Evolutionary conservation across 2,888 invertebrate species (phyloP), one percentile per base, ranked within the genome.

Genomic region (Anoncus sp.): DNA sequence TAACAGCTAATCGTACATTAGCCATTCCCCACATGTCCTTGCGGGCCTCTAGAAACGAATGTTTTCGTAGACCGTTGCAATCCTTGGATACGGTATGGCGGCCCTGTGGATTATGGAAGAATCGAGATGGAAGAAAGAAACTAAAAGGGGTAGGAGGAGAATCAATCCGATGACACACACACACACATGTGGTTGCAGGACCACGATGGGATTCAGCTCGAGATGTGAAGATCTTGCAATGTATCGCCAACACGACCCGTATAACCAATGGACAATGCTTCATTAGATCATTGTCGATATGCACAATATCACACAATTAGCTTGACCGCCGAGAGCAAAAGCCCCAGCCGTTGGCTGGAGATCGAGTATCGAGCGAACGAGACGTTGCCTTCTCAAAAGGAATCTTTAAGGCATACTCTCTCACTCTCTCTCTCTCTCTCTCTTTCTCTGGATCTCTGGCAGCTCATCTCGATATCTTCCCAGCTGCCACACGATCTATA

Each of bases 201-300:
- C n/a, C 51, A 57, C 40, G 27, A 38, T 40, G 53, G 35, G 67
- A 71, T 60, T 74, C 60, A 60, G 51, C 59, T 24, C 51, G 47
- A n/a, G n/a, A 35, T 31, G 18, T 3, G 59, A 70, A 59, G 53
- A 75, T 73, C 59, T 38, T 43, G 38, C 72, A 57, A 53, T 81
- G 80, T 83, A n/a, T n/a, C n/a, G n/a, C n/a, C 77, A 40, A 73
- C 65, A 60, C 65, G 62, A 51, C 22, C 71, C 40, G 71, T 63
- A 67, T 69, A 63, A 81, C 81, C 73, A 78, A 84, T 85, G 87
- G 86, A 90, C 90, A 90, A 90, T 90, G 89, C 86, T 90, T 89
- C 89, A 89, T 89, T 90, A 89, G 86, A 89, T 88, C 85, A 90
- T 90, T 90, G 90, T 90, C 86, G 87, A 83, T n/a, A n/a, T 86